Evolutionary conservation across 2,888 invertebrate species (phyloP).

Genomic region (Macrostomum cliftonense): DNA sequence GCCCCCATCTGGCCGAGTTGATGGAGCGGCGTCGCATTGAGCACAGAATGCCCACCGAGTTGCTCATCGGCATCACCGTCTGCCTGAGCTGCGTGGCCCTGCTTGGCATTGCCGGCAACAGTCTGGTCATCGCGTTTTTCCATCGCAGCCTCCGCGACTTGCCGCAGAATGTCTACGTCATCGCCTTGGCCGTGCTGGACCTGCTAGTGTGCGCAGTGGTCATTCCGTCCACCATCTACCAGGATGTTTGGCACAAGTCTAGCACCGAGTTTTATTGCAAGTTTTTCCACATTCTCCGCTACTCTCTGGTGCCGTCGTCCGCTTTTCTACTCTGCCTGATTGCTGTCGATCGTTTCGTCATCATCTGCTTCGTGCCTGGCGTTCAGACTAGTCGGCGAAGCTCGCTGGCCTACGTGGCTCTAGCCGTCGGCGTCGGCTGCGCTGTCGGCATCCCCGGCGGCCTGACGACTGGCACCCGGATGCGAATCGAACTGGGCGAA

Average conservation of each 20-base stretch:
- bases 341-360: slow-evolving; percentile 22
- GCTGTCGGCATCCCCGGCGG: slow-evolving; percentile 18
- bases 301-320: slow-evolving; percentile 18
- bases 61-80: background rate
- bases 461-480: slow-evolving; percentile 16
- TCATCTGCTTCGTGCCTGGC: slow-evolving; percentile 17
- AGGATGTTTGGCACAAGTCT: slow-evolving; percentile 18
- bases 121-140: slow-evolving; percentile 24
- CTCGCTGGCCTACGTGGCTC: slow-evolving; percentile 14
- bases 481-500: too few species aligned
- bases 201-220: slow-evolving; percentile 19
- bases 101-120: slow-evolving; percentile 2
- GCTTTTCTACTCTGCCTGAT: slow-evolving; percentile 20
- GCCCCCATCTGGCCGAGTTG: too few species aligned
- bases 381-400: slow-evolving; percentile 10
- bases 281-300: slow-evolving; percentile 17
- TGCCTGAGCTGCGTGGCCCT: background rate
- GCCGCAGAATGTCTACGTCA: slow-evolving; percentile 21
- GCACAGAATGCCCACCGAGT: too few species aligned
- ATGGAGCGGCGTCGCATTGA: too few species aligned
- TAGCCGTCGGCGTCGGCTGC: slow-evolving; percentile 15
- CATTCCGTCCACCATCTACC: slow-evolving; percentile 19
- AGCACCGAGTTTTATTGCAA: slow-evolving; percentile 18
- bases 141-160: slow-evolving; percentile 31
- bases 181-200: slow-evolving; percentile 20